Evolutionary conservation across 2,113 vertebrate genomes (phyloP).

Genomic region (Nothoprocta pentlandii): DNA sequence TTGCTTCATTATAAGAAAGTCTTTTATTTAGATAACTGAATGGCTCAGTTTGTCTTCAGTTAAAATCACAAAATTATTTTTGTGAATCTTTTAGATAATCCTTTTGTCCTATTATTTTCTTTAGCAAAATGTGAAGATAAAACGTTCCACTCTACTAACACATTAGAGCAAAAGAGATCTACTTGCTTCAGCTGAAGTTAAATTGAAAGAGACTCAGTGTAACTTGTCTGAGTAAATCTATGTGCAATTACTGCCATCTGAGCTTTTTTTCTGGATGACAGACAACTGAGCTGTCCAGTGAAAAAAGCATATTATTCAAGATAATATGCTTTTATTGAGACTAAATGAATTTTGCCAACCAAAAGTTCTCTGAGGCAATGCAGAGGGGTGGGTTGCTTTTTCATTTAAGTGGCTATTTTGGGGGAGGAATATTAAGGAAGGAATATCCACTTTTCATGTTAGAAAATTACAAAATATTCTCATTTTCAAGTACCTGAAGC

Average conservation of each 20-base stretch:
- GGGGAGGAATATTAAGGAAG: neutral
- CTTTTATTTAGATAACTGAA: neutral
- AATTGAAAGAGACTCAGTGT: neutral
- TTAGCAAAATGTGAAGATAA: neutral
- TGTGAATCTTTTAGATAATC: neutral
- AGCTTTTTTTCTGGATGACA: neutral
- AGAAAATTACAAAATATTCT: neutral
- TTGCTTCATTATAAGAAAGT: neutral
- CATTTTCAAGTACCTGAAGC: neutral
- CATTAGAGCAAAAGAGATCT: neutral
- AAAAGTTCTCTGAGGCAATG: neutral
- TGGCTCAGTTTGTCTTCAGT: neutral
- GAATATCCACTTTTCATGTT: neutral
- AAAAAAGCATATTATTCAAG: neutral
- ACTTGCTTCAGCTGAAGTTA: neutral
- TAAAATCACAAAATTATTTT: neutral
- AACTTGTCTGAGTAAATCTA: neutral
- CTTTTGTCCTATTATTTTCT: neutral
- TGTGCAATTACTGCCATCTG: neutral
- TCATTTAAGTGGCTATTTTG: constrained; percentile 1
- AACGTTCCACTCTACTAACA: neutral
- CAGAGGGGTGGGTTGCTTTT: neutral
- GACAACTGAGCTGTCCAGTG: neutral
- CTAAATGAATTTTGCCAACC: neutral
- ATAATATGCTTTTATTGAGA: neutral